A percentile compares a stretch with the other conserved stretches of the same genome.
phyloP scores from a whole-genome alignment of 2,113 vertebrate genomes.

The Actenoides hombroni region DNA sequence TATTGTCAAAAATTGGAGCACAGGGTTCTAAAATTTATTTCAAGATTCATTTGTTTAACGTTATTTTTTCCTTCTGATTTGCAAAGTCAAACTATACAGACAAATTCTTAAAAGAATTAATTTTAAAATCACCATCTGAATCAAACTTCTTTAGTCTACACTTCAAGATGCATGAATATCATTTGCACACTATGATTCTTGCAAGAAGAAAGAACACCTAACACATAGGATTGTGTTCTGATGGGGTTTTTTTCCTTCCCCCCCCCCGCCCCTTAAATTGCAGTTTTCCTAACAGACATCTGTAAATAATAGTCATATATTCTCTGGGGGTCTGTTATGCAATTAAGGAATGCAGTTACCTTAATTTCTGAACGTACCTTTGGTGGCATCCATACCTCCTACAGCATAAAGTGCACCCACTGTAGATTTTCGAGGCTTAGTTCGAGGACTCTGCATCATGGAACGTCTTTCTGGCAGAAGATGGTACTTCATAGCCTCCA shows the following conservation, averaged over 20 bases:
- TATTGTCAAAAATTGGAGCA: background rate
- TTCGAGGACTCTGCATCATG: conserved; percentile 95
- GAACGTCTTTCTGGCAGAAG: conserved; percentile 91
- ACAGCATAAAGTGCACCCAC: conserved; percentile 94
- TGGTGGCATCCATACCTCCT: conserved; percentile 93
- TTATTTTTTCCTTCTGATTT: background rate
- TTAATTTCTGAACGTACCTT: conserved; percentile 76
- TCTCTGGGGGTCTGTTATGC: background rate
- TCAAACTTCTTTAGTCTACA: background rate
- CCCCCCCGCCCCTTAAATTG: background rate
- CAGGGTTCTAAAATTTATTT: background rate
- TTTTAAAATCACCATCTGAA: background rate
- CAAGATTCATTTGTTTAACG: no score
- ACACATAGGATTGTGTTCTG: background rate
- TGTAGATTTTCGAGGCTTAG: conserved; percentile 97
- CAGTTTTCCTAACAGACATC: background rate
- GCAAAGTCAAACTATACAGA: background rate
- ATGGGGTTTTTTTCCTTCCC: background rate
- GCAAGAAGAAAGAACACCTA: background rate
- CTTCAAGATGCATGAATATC: accelerated
- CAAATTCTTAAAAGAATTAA: background rate
- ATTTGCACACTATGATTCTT: background rate
- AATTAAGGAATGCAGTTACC: background rate
- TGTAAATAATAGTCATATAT: background rate
- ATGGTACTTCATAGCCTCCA: conserved; percentile 99